Conservation (phyloP, 2,888 invertebrate genomes). For the Mechanitis mazaeus region DNA sequence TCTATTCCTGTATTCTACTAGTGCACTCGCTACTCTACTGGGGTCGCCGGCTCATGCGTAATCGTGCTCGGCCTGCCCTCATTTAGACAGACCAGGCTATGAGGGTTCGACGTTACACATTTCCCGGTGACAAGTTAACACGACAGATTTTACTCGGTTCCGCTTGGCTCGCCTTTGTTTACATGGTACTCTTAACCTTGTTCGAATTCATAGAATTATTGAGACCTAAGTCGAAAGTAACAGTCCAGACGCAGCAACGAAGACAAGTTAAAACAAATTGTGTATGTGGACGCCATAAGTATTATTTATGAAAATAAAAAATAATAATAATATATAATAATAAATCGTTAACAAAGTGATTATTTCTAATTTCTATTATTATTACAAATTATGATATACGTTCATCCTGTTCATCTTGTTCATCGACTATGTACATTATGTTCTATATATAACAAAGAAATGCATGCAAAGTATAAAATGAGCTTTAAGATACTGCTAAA, state of each 20-base stretch:
- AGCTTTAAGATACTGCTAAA: no score
- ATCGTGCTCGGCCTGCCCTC: constrained; percentile 20
- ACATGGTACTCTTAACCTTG: constrained; percentile 45
- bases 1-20: constrained; percentile 47
- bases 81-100: not conserved
- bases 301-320: not conserved
- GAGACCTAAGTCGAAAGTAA: constrained; percentile 37
- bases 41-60: constrained; percentile 43
- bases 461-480: no score
- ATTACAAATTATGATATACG: no score
- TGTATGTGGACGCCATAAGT: not conserved
- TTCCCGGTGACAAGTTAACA: constrained; percentile 39
- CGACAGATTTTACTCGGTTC: constrained; percentile 33
- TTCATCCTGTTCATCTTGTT: no score
- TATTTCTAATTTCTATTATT: no score
- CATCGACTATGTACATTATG: no score
- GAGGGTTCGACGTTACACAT: constrained; percentile 20
- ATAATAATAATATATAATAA: no score
- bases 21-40: constrained; percentile 52
- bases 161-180: constrained; percentile 43
- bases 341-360: no score
- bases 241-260: not conserved
- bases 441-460: no score
- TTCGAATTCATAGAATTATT: constrained; percentile 49
- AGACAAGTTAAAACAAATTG: not conserved